Base-by-base conservation (phyloP, 2,888 invertebrate species). In the Synanthedon myopaeformis region DNA sequence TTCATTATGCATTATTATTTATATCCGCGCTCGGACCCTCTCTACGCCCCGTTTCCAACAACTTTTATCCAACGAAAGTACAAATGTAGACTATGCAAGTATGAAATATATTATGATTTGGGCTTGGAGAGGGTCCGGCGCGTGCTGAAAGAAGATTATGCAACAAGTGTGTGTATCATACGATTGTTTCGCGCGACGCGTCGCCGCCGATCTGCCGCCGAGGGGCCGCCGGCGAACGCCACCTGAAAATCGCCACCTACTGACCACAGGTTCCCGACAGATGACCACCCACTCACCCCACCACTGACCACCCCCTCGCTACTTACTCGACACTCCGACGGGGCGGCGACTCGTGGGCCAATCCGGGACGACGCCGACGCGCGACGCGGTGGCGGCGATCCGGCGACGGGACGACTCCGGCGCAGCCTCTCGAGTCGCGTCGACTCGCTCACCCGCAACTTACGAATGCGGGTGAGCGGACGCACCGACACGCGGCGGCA, bases 381-480 rank as follows among this genome's bases (percentile, higher is more conserved):
- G 51, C 51, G 41, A 3, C 51, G 35, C 35, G 51, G 41, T 41
- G 35, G 4, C 13, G 50, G 23, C 50, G 50, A 13, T 23, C 14
- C 51, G 51, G 41, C 51, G 41, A 51, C 51, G 51, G n/a, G 13
- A 28, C 19, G 49, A 49, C 17, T 49, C 49, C 49, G 49, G 49
- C 49, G 35, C 28, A 10, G 12, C 51, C 23, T 23, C 23, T 6
- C 13, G 19, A 51, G 4, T 41, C 12, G n/a, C 51, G 51, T 28
- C n/a, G 11, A 28, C 51, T 51, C 51, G 51, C 51, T 49, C 49
- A 35, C 54, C 61, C 72, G 63, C 74, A 59, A 79, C 78, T 79
- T 69, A 78, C 79, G 65, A 72, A 71, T 70, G 68, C 66, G 71
- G 60, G 57, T 55, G 55, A 57, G 70, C 73, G 73, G 62, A 68